These are phyloP conservation scores for Thymelicus acteon DNA, from an alignment of 2,888 invertebrate species.

Conservation along the genomic window DNA sequence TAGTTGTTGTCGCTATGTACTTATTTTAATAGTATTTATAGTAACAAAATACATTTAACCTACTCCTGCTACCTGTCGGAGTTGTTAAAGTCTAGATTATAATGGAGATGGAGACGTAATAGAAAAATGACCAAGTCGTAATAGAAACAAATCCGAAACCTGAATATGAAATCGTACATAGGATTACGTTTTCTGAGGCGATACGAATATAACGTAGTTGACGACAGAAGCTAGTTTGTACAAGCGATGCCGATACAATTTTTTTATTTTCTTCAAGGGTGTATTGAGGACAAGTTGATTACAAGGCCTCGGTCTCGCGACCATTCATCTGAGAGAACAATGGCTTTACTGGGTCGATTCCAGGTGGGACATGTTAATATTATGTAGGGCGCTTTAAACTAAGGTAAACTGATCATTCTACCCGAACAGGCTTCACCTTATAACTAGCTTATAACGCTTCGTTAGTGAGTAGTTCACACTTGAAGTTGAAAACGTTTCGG, in stretches of 20 bases:
- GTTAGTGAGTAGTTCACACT: not conserved
- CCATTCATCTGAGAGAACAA: conserved; percentile 21
- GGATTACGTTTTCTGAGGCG: no score
- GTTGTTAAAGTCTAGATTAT: no score
- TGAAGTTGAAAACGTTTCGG: not conserved
- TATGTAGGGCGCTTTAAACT: not conserved
- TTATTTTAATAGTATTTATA: no score
- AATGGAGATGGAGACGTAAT: no score
- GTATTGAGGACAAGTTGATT: conserved; percentile 5
- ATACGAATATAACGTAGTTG: no score
- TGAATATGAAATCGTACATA: no score
- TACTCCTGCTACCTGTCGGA: no score
- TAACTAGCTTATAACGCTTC: not conserved
- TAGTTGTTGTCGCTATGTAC: no score
- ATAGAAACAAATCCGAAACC: no score
- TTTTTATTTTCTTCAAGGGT: not conserved
- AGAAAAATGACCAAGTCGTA: no score
- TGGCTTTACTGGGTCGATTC: not conserved
- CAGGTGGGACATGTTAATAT: not conserved
- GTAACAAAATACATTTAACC: no score
- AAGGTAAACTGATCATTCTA: not conserved
- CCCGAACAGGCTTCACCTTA: not conserved
- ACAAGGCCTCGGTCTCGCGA: not conserved
- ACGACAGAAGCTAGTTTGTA: no score
- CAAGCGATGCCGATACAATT: not conserved